Percentiles rank a stretch among this genome's conserved stretches.
These are phyloP conservation scores for Paratrypauchen microcephalus DNA, from an alignment of 2,797 vertebrate genomes.

Conservation along the genomic window DNA sequence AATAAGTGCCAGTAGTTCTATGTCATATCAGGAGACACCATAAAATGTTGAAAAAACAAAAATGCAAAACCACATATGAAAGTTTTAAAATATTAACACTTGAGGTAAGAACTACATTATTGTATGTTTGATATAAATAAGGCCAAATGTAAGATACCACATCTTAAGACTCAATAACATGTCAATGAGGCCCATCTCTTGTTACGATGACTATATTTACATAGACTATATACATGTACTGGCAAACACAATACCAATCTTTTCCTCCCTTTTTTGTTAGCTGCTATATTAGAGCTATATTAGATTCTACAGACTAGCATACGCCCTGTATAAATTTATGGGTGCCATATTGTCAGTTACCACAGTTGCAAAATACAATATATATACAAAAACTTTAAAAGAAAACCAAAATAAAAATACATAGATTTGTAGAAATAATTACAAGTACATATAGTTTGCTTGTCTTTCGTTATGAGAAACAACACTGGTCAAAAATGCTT, in stretches of 20 bases:
- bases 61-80: background rate
- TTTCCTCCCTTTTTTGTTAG: background rate
- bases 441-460: background rate
- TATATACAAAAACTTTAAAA: conserved; percentile 17
- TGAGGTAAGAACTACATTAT: background rate
- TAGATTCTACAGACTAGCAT: background rate
- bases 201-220: background rate
- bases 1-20: conserved; percentile 2
- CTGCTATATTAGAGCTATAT: background rate
- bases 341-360: conserved; percentile 1
- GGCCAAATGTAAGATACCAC: background rate
- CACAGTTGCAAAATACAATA: conserved; percentile 11
- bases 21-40: background rate
- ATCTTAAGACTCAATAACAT: background rate
- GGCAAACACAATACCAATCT: background rate
- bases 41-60: background rate
- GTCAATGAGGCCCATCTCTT: background rate
- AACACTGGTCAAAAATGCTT: background rate
- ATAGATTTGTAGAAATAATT: background rate
- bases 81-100: background rate
- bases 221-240: background rate
- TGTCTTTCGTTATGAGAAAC: background rate
- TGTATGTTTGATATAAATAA: background rate
- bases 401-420: background rate
- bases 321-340: background rate